These are phyloP conservation scores for Monarcha castaneiventris DNA, from an alignment of 2,113 vertebrate genomes.

Conservation along the genomic window DNA sequence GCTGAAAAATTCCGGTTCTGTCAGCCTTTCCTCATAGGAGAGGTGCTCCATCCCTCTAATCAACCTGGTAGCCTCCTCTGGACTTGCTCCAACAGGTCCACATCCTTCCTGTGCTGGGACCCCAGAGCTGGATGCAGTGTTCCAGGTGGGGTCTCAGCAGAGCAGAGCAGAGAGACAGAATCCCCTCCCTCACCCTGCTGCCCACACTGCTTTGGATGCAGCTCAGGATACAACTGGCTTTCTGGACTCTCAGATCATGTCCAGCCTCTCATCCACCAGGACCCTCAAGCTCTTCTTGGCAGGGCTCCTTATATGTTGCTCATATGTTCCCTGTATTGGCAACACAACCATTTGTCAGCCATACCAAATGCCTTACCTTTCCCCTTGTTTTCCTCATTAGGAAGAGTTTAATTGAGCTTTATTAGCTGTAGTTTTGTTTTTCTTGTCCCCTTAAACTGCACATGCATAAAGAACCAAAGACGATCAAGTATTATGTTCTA, in stretches of 20 bases:
- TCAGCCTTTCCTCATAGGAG: not conserved
- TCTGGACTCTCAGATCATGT: not conserved
- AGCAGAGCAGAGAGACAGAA: not conserved
- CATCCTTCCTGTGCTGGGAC: not conserved
- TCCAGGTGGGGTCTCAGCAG: not conserved
- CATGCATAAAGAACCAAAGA: not conserved
- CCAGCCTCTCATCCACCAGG: not conserved
- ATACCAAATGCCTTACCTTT: not conserved
- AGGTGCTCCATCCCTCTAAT: not conserved
- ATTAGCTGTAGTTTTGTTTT: not conserved
- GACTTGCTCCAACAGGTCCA: not conserved
- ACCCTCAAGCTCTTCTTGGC: not conserved
- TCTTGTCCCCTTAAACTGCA: not conserved
- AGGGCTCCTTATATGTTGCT: not conserved
- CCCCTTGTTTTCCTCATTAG: not conserved
- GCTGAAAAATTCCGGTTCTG: not conserved
- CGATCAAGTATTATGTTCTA: not conserved
- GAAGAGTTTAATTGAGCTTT: not conserved
- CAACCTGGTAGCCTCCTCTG: not conserved
- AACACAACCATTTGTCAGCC: not conserved
- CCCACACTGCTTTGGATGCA: not conserved
- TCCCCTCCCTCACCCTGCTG: not conserved
- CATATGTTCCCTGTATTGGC: not conserved
- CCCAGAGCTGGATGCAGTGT: not conserved
- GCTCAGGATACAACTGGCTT: fast-evolving